Percentiles rank a stretch among this genome's conserved stretches.
Evolutionary conservation across 2,888 invertebrate species (phyloP).

Genomic region (Deilephila elpenor): DNA sequence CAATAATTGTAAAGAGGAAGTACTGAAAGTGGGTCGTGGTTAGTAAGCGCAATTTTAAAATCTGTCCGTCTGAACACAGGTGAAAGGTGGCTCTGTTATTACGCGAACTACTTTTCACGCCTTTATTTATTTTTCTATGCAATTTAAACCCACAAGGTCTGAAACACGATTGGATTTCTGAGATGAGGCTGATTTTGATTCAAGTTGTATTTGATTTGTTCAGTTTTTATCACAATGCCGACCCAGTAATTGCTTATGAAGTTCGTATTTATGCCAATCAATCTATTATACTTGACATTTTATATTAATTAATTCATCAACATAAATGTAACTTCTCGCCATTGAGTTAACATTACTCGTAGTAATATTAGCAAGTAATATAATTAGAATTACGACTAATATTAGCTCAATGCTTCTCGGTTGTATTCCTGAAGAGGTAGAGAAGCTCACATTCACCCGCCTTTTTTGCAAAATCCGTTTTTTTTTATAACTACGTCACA

Average conservation of each 20-base stretch:
- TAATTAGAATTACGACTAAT: no score
- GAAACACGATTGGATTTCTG: background rate
- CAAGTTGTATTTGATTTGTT: background rate
- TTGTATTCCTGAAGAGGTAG: no score
- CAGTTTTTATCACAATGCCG: background rate
- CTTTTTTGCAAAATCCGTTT: no score
- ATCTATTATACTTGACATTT: no score
- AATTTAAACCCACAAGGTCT: background rate
- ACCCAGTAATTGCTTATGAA: background rate
- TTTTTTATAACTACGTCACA: no score
- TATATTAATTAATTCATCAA: no score
- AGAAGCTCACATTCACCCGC: no score
- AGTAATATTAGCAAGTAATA: no score
- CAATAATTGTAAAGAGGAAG: background rate
- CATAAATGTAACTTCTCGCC: no score
- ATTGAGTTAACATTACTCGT: no score
- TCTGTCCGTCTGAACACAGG: conserved; percentile 3
- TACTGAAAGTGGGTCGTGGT: background rate
- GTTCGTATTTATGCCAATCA: no score
- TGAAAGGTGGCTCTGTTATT: conserved; percentile 20
- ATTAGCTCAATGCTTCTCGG: no score
- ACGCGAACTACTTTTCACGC: conserved; percentile 8
- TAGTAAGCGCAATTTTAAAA: conserved; percentile 4
- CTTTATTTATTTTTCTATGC: conserved; percentile 8
- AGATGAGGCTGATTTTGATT: background rate